Conservation (phyloP, 2,797 vertebrate genomes). For the Sylvia borin region DNA sequence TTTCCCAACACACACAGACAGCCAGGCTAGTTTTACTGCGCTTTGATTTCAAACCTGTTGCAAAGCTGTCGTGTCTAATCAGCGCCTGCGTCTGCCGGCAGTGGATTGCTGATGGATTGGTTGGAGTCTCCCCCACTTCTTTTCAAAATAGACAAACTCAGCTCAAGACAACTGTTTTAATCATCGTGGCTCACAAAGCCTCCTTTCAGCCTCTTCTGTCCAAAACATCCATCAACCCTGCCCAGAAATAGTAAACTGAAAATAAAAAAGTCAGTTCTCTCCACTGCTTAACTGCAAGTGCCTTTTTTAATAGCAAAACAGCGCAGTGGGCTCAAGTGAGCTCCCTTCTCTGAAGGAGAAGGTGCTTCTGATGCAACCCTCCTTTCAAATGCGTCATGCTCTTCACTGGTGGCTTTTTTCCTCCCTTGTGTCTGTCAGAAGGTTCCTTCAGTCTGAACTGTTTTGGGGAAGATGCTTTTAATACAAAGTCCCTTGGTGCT, state of each 20-base stretch:
- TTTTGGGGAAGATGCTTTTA: background rate
- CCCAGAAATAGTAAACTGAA: background rate
- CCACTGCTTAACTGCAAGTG: background rate
- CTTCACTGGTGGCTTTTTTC: background rate
- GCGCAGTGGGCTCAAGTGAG: background rate
- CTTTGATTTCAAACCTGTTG: background rate
- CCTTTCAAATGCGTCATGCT: background rate
- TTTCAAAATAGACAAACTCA: background rate
- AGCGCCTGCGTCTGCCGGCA: background rate
- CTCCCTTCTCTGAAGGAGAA: background rate
- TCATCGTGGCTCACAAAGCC: slow-evolving; percentile 9
- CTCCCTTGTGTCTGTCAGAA: background rate
- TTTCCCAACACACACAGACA: background rate
- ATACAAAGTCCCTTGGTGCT: background rate
- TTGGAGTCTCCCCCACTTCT: background rate
- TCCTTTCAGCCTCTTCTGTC: slow-evolving; percentile 20
- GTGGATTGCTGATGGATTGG: background rate
- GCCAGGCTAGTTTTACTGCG: background rate
- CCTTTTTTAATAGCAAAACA: background rate
- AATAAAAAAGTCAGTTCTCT: background rate
- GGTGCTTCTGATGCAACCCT: background rate
- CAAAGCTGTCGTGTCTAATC: background rate
- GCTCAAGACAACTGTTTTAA: slow-evolving; percentile 39
- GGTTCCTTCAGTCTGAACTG: background rate
- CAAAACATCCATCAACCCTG: background rate